Evolutionary conservation across 2,888 invertebrate genomes (phyloP), one percentile per base, ranked within the genome.

Genomic region (Hydroisotoma schaefferi): DNA sequence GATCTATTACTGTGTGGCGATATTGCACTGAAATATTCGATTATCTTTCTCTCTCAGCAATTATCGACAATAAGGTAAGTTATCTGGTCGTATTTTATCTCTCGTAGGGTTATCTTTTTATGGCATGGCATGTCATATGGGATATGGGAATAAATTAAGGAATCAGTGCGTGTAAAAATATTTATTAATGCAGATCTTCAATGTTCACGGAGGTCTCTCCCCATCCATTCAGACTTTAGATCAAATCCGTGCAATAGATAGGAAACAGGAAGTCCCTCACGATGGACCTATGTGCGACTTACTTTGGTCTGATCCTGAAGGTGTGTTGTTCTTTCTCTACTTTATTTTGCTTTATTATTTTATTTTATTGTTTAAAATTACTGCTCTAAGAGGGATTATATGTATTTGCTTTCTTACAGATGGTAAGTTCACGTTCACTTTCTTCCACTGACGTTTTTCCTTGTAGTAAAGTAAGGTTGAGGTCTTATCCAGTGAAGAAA

Each of bases 231-330:
- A 95, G 79, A 97, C 97, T 8, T 83, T 99, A 69, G 99, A 99
- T 80, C 97, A 99, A 80, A 99, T 99, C 74, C 84, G 99, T 67
- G 91, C 93, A 43, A 98, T 99, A 74, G 99, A 99, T 80, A 85
- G 99, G 70, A 99, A 99, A 78, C 98, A 99, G 79, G 99, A 99
- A 78, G 92, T 94, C 62, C 94, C 94, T 5, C 94, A 95, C 46
- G 94, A 97, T 76, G 97, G 97, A 2, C 98, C 99, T 28, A 99
- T 99, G 99, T 99, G 99, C 76, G 99, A 99, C 80, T 80, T 99
- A 57, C 81, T 99, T 25, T 99, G 99, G 99, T 97, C 95, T 69
- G 99, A 99, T 79, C 99, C 99, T 18, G 99, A 99, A 85, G 93
- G 93, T 87, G 81, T 76, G 64, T 40, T 27, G 28, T 25, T 10